A percentile compares a stretch with the other conserved stretches of the same genome.
Evolutionary conservation across 2,797 vertebrate genomes (phyloP).

Genomic region (Synanceia verrucosa): DNA sequence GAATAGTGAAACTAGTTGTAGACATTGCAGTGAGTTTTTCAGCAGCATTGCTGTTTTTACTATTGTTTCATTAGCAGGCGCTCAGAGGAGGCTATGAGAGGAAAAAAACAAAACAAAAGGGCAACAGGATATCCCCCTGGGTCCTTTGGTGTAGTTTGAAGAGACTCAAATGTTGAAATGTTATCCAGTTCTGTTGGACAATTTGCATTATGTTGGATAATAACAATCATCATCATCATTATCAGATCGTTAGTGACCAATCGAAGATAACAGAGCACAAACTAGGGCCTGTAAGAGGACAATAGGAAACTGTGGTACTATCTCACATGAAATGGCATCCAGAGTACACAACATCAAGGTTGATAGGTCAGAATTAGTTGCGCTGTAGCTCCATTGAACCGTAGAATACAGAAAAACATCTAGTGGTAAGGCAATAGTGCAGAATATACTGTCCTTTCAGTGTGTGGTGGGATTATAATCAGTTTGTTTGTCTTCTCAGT

Average conservation of each 20-base stretch:
- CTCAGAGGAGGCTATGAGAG: background rate
- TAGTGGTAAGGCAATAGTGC: background rate
- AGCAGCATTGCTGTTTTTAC: slow-evolving; percentile 14
- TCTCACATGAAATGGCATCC: background rate
- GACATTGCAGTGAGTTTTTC: background rate
- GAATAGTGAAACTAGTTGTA: slow-evolving; percentile 29
- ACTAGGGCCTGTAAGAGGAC: rapidly evolving
- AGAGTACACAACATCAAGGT: background rate
- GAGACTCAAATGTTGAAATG: background rate
- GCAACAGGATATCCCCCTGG: background rate
- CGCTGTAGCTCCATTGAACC: background rate
- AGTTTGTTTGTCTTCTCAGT: slow-evolving; percentile 49
- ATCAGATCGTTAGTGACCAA: background rate
- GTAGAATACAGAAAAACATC: slow-evolving; percentile 5
- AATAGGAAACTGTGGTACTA: background rate
- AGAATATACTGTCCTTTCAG: background rate
- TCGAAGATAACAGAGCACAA: background rate
- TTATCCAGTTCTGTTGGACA: background rate
- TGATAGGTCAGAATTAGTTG: background rate
- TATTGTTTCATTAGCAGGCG: background rate
- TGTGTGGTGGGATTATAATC: slow-evolving; percentile 22
- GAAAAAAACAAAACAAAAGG: background rate
- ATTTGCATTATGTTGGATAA: background rate
- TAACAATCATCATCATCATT: background rate
- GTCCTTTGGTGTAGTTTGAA: background rate